A percentile compares a stretch with the other conserved stretches of the same genome.
Evolutionary conservation across 2,888 invertebrate species (phyloP).

Genomic region (Clepsis dumicolana): DNA sequence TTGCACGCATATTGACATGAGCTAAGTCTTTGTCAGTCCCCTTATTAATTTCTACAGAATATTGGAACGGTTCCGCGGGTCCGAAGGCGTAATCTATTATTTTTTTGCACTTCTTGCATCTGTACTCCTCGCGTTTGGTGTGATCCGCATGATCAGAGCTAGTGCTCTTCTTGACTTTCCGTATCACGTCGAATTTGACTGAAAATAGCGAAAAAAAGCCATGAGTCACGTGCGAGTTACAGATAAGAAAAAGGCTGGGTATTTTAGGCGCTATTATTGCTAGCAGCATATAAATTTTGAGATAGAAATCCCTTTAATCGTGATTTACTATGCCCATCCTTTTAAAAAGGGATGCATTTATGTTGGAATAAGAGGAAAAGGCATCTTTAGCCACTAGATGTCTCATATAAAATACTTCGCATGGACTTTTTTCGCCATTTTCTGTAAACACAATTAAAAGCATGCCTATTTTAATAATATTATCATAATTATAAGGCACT

Average conservation of each 20-base stretch:
- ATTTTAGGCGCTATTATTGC: neutral
- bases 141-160: slow-evolving; percentile 7
- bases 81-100: slow-evolving; percentile 8
- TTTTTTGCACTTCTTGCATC: slow-evolving; percentile 12
- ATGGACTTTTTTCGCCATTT: slow-evolving; percentile 16
- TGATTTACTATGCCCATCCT: neutral
- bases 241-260: neutral
- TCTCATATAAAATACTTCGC: neutral
- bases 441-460: slow-evolving; percentile 1
- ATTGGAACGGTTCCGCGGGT: neutral
- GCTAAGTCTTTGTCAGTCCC: neutral
- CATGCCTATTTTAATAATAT: neutral
- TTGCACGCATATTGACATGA: neutral
- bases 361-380: neutral
- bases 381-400: neutral
- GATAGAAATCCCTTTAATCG: neutral
- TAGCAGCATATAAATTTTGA: neutral
- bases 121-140: neutral
- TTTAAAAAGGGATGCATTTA: neutral
- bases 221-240: slow-evolving; percentile 9
- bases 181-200: slow-evolving; percentile 23
- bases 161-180: slow-evolving; percentile 10
- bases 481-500: neutral
- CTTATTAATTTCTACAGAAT: neutral
- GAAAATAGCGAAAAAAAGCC: slow-evolving; percentile 37